A percentile compares a stretch with the other conserved stretches of the same genome.
phyloP scores from a whole-genome alignment of 2,113 vertebrate species.

The Columba livia region DNA sequence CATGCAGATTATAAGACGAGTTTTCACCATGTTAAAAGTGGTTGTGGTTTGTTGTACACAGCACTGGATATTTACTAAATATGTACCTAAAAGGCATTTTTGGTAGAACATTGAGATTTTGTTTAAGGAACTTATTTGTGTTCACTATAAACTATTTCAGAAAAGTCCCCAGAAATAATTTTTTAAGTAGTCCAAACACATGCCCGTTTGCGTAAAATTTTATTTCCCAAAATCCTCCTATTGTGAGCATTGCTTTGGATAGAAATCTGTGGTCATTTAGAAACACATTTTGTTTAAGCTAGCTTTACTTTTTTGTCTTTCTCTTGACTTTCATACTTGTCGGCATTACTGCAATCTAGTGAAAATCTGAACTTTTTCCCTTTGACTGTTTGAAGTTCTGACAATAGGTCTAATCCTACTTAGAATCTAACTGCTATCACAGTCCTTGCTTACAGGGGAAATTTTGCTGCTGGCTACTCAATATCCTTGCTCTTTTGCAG shows the following conservation, averaged over 20 bases:
- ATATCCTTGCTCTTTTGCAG: neutral
- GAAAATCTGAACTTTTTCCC: neutral
- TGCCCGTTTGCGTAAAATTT: neutral
- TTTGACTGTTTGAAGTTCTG: neutral
- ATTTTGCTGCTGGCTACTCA: slow-evolving; percentile 18
- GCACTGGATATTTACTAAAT: neutral
- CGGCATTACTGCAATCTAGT: neutral
- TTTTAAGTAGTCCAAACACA: neutral
- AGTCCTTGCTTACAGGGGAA: neutral
- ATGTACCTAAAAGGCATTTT: neutral
- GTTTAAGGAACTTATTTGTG: neutral
- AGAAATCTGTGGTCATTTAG: neutral
- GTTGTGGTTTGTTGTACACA: neutral
- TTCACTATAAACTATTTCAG: neutral
- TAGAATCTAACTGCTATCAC: neutral
- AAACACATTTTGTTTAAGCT: neutral
- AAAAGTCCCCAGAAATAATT: neutral
- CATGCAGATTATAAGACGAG: neutral
- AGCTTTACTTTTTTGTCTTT: neutral
- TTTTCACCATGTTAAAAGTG: neutral
- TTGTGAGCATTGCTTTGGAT: neutral
- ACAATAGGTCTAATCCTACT: slow-evolving; percentile 1
- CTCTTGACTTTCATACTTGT: neutral
- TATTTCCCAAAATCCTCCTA: neutral
- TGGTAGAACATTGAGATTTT: neutral